phyloP scores from a whole-genome alignment of 2,888 invertebrate genomes.

The Electrophaes corylata region DNA sequence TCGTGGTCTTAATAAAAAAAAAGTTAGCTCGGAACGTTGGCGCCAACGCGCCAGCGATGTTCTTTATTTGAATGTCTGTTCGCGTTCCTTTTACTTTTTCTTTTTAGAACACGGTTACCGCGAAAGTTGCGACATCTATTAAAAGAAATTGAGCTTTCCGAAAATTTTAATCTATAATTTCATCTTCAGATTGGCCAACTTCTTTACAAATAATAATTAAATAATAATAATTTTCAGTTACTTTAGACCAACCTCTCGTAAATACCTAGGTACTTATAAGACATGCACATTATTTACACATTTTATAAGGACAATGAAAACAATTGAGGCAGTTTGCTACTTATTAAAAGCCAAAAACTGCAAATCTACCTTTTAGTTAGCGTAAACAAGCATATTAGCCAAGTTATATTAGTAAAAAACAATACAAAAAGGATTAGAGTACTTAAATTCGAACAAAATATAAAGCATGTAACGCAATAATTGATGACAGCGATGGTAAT shows the following conservation, averaged over 20 bases:
- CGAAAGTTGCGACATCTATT: constrained; percentile 42
- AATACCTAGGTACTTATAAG: too few species aligned
- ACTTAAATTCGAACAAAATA: constrained; percentile 22
- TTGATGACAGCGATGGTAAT: constrained; percentile 41
- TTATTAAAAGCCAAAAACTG: too few species aligned
- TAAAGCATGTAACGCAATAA: constrained; percentile 38
- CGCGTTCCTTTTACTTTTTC: constrained; percentile 50
- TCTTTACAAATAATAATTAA: too few species aligned
- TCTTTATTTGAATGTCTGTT: constrained; percentile 76
- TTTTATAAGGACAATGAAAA: too few species aligned
- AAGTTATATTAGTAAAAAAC: constrained; percentile 1
- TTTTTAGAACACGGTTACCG: constrained; percentile 53
- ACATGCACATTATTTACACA: too few species aligned
- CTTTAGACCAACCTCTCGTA: too few species aligned
- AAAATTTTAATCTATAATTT: neutral
- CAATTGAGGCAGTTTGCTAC: too few species aligned
- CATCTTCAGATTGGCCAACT: too few species aligned
- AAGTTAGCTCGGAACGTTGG: constrained; percentile 77
- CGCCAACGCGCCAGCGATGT: constrained; percentile 77
- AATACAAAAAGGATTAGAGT: constrained; percentile 2
- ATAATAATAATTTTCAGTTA: too few species aligned
- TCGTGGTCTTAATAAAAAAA: constrained; percentile 61
- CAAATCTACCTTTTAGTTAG: neutral
- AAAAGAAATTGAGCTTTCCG: constrained; percentile 17
- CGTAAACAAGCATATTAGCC: constrained; percentile 1